A percentile compares a stretch with the other conserved stretches of the same genome.
These are phyloP conservation scores for Pseudolaguvia tuberculata DNA, from an alignment of 2,113 vertebrate species.

Conservation along the genomic window DNA sequence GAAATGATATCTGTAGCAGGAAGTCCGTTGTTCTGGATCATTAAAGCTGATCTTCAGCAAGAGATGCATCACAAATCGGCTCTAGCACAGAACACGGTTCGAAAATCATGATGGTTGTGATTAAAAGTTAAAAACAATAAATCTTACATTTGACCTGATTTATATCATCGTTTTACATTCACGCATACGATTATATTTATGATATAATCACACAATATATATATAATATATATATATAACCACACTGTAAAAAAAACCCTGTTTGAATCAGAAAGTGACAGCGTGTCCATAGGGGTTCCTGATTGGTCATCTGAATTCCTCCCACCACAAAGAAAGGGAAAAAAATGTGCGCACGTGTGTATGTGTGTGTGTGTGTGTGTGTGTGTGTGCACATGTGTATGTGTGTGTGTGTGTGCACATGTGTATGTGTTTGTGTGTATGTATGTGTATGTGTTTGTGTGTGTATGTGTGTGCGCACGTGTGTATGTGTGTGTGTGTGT, in stretches of 20 bases:
- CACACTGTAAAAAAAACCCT: too few species aligned
- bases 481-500: neutral
- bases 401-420: neutral
- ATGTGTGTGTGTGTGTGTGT: neutral
- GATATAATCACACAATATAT: too few species aligned
- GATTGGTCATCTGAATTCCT: neutral
- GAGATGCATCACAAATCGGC: constrained; percentile 5
- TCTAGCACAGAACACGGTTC: neutral
- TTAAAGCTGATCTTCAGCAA: constrained; percentile 15
- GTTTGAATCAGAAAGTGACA: too few species aligned
- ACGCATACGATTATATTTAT: too few species aligned
- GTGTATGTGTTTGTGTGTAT: too few species aligned
- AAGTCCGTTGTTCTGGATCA: neutral
- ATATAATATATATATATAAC: too few species aligned
- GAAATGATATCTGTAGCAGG: neutral
- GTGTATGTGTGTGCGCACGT: neutral
- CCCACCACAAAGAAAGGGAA: neutral
- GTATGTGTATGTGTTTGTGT: too few species aligned
- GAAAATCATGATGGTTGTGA: neutral
- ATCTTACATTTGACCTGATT: too few species aligned
- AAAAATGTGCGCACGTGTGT: neutral
- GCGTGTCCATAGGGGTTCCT: neutral
- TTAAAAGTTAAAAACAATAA: neutral
- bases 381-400: neutral
- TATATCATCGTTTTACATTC: neutral